These are phyloP conservation scores for Nomada fucata DNA, from an alignment of 2,888 invertebrate species.

Conservation along the genomic window DNA sequence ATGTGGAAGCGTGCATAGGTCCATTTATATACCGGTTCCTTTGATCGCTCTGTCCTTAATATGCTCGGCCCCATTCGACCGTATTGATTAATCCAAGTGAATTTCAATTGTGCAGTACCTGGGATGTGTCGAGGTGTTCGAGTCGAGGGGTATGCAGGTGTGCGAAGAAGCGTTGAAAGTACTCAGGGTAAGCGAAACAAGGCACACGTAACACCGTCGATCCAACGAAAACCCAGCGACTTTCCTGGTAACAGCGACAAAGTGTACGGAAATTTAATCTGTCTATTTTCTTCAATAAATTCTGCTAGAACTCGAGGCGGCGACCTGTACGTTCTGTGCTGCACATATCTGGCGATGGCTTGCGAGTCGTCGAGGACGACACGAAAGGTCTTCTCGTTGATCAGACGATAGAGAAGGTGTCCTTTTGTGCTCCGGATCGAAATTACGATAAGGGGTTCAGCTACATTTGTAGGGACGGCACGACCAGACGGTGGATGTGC, in stretches of 20 bases:
- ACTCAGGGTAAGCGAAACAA: conserved; percentile 90
- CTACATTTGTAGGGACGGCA: conserved; percentile 99
- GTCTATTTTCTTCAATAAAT: conserved; percentile 6
- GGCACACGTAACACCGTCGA: not conserved
- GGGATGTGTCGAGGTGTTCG: conserved; percentile 99
- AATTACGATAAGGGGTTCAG: conserved; percentile 99
- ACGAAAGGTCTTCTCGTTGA: conserved; percentile 99
- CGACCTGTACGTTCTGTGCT: conserved; percentile 95
- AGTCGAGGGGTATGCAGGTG: conserved; percentile 99
- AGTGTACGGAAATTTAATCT: not conserved
- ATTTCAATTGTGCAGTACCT: conserved; percentile 89
- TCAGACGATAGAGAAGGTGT: conserved; percentile 99
- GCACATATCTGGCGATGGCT: conserved; percentile 97
- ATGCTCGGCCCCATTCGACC: not conserved
- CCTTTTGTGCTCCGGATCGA: conserved; percentile 99
- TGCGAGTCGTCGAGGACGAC: conserved; percentile 99
- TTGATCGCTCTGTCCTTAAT: not conserved
- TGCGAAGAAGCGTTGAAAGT: conserved; percentile 99
- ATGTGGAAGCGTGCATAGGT: no score
- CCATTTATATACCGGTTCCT: no score
- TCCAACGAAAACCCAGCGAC: not conserved
- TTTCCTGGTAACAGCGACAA: not conserved
- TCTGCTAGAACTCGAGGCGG: conserved; percentile 91
- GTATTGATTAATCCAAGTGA: conserved; percentile 24
- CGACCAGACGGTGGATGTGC: conserved; percentile 99